phyloP scores from a whole-genome alignment of 2,888 invertebrate species.

The Malthinus seriepunctatus region DNA sequence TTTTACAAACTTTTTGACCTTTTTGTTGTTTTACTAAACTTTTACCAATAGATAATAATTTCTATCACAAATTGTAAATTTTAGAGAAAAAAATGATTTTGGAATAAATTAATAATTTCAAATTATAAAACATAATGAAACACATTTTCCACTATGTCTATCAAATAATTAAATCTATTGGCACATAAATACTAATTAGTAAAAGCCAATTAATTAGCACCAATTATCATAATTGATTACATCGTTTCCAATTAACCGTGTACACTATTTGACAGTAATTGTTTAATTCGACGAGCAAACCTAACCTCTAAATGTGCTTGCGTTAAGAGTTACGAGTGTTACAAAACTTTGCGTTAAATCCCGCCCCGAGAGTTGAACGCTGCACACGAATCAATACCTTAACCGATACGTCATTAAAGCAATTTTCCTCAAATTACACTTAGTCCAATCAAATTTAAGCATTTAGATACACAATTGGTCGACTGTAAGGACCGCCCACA shows the following conservation, averaged over 20 bases:
- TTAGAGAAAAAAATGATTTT: too few relatives aligned
- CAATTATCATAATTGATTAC: slow-evolving; percentile 56
- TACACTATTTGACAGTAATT: slow-evolving; percentile 54
- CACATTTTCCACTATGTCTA: too few relatives aligned
- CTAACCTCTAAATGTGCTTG: slow-evolving; percentile 31
- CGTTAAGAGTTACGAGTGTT: slow-evolving; percentile 27
- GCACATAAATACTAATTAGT: slow-evolving; percentile 31
- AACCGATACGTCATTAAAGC: slow-evolving; percentile 41
- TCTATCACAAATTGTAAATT: too few relatives aligned
- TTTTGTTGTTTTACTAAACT: too few relatives aligned
- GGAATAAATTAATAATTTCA: too few relatives aligned
- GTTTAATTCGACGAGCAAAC: slow-evolving; percentile 38
- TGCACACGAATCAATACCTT: slow-evolving; percentile 26
- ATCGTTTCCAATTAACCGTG: slow-evolving; percentile 55
- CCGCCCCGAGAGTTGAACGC: slow-evolving; percentile 20
- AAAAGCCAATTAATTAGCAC: slow-evolving; percentile 53
- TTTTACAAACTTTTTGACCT: too few relatives aligned
- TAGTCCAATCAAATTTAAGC: slow-evolving; percentile 63
- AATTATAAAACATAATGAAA: too few relatives aligned
- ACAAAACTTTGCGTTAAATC: slow-evolving; percentile 17
- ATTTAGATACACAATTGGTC: slow-evolving; percentile 66
- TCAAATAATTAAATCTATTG: slow-evolving; percentile 24
- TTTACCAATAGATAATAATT: too few relatives aligned
- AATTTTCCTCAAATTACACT: slow-evolving; percentile 48
- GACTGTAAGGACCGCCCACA: slow-evolving; percentile 58